Evolutionary conservation across 1,140 invertebrate genomes (phyloP), one percentile per base, ranked within the genome.

Genomic region (Drosophila novamexicana): DNA sequence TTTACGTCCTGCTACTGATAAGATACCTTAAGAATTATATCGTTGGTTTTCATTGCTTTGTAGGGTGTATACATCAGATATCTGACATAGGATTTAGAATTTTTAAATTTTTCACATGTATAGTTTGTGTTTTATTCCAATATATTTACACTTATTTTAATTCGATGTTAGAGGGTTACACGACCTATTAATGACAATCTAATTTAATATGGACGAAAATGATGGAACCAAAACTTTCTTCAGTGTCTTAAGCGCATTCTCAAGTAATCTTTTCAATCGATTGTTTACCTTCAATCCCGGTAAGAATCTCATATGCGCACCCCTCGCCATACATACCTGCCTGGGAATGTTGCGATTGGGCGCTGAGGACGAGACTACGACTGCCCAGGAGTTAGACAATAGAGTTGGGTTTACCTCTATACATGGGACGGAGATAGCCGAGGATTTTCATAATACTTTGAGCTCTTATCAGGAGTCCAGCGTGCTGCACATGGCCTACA

Each of bases 251-350:
- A 6, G 42, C 5, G 16, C 0, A 5, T 59, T 59, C 18, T 32
- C n/a, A 29, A 45, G 14, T 36, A 59, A 16, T 10, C 32, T 59
- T 10, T 14, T 47, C n/a, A 16, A 7, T 7, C n/a, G 16, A 34
- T 16, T 64, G 37, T 22, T 16, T 32, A n/a, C 8, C 8, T 9
- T 32, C 8, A 16, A 52, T 37, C 49, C 61, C 0, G 36, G 36
- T 12, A 32, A 32, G 10, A 64, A 64, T 44, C 8, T 54, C 4
- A 29, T 64, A 42, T 53, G 14, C 22, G 53, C 62, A 5, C 49
- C 62, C 34, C 34, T 64, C 7, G 12, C 49, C 9, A 64, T 64
- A 42, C 50, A 64, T 5, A 40, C 12, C 14, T 53, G 37, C 32
- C 6, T 42, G 18, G 62, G 29, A 1, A 54, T 64, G 62, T 3